Base-by-base conservation (phyloP, 2,797 vertebrate genomes). In the Gymnothorax reevesii region DNA sequence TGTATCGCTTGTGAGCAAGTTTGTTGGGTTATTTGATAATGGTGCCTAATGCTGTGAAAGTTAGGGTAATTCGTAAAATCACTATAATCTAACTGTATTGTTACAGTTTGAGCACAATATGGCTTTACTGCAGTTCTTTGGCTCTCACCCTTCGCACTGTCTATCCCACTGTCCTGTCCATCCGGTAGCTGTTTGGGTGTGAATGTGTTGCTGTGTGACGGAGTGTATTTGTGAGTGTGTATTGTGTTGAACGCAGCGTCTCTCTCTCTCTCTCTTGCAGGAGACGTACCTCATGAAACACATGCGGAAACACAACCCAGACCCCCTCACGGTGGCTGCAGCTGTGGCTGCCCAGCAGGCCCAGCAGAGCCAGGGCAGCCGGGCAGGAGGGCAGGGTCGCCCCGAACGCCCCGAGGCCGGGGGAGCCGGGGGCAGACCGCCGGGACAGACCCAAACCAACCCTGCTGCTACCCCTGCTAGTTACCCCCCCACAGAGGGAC, bases 221-320 rank as follows among this genome's bases (percentile, higher is more conserved):
- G 69, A 3, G 27, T 33, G 71, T 42, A 20, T 13, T 3, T 42
- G 64, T 69, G 64, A 7, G n/a, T 9, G 64, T 12, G n/a, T 25
- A 3, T 10, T 73, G n/a, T 77, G 15, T 77, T 42, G 33, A 42
- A 42, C 33, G 33, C 33, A 42, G 33, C 33, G 33, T 42, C 12
- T 64, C 13, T 22, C 20, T 86, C 57, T 57, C 82, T 60, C 27
- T 1, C 86, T 69, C 87, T 0, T 88, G 52, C 92, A 97, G 97
- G 97, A 99, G 93, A 99, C 98, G 0, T 99, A 99, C 94, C 95
- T 99, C 93, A 99, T 99, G 98, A 99, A 99, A 96, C 98, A 99
- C 94, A 99, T 99, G 98, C 94, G 97, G 93, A 99, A 99, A 96
- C 98, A 99, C 96, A 99, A 99, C 95, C 98, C 98, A 42, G 98